A percentile compares a stretch with the other conserved stretches of the same genome.
These are phyloP conservation scores for Hyles lineata DNA, from an alignment of 2,888 invertebrate species.

Conservation along the genomic window DNA sequence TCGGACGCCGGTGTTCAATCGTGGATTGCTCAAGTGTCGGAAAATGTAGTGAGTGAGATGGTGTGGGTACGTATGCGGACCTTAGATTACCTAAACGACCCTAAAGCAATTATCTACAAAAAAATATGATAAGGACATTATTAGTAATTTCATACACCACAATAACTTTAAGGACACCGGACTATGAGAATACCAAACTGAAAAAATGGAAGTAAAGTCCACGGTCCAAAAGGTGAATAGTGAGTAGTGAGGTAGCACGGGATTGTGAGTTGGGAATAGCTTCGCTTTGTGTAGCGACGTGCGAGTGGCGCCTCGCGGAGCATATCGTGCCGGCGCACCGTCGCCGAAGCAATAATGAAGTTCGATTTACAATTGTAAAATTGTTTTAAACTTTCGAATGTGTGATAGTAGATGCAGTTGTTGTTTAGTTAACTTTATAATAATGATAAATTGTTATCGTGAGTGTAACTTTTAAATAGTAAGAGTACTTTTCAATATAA, in stretches of 20 bases:
- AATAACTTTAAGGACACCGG: too few species aligned
- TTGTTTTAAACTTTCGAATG: slow-evolving; percentile 85
- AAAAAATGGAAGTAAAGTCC: background rate
- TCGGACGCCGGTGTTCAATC: background rate
- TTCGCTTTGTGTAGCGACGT: background rate
- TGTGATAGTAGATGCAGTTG: slow-evolving; percentile 86
- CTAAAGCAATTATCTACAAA: background rate
- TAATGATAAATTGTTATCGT: slow-evolving; percentile 83
- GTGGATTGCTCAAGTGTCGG: background rate
- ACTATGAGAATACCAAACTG: too few species aligned
- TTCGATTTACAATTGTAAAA: slow-evolving; percentile 82
- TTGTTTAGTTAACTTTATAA: slow-evolving; percentile 84
- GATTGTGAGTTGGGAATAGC: too few species aligned
- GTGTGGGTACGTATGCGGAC: background rate
- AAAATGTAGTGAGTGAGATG: background rate
- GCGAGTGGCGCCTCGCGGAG: slow-evolving; percentile 45
- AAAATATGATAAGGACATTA: too few species aligned
- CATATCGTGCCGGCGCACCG: slow-evolving; percentile 70
- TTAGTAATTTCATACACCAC: too few species aligned
- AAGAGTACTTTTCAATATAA: slow-evolving; percentile 73
- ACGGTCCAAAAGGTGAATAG: background rate
- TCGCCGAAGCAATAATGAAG: slow-evolving; percentile 83
- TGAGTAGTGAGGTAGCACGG: background rate
- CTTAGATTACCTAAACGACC: too few species aligned
- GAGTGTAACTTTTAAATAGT: slow-evolving; percentile 81